These are phyloP conservation scores for Synaphobranchus kaupii DNA, from an alignment of 2,797 vertebrate species.

Conservation along the genomic window DNA sequence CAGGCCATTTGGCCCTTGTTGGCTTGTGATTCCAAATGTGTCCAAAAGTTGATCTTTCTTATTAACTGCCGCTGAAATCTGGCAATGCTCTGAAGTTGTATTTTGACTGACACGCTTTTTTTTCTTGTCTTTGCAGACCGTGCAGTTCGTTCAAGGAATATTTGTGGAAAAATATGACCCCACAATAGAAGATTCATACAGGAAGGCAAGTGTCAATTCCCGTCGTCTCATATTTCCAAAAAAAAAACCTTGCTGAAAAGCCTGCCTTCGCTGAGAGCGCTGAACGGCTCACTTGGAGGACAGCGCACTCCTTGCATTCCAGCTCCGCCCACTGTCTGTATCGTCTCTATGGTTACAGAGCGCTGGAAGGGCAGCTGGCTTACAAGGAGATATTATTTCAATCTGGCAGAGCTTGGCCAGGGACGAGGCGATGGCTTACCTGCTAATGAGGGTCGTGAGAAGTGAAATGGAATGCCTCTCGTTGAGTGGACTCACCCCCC, in stretches of 20 bases:
- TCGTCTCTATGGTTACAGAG: constrained; percentile 7
- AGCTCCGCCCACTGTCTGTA: background rate
- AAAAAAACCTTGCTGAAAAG: background rate
- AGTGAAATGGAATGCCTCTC: background rate
- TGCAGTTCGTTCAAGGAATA: constrained; percentile 38
- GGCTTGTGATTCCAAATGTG: background rate
- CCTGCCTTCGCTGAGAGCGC: background rate
- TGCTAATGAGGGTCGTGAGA: background rate
- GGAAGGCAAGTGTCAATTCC: constrained; percentile 24
- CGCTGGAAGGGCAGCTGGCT: background rate
- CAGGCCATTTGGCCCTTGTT: background rate
- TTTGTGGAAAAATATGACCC: constrained; percentile 39
- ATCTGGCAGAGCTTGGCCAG: too few relatives aligned
- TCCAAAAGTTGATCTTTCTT: background rate
- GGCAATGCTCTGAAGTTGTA: background rate
- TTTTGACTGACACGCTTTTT: background rate
- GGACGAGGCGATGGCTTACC: background rate
- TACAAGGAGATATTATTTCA: background rate
- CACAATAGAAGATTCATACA: constrained; percentile 38
- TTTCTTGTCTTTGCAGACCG: constrained; percentile 21
- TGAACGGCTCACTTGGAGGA: background rate
- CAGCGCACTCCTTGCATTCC: background rate
- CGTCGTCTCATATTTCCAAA: background rate
- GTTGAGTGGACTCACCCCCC: too few relatives aligned
- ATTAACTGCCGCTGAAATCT: background rate